Percentiles rank a stretch among this genome's conserved stretches.
Conservation (phyloP, 2,797 vertebrate species). For the Sitta carolinensis region DNA sequence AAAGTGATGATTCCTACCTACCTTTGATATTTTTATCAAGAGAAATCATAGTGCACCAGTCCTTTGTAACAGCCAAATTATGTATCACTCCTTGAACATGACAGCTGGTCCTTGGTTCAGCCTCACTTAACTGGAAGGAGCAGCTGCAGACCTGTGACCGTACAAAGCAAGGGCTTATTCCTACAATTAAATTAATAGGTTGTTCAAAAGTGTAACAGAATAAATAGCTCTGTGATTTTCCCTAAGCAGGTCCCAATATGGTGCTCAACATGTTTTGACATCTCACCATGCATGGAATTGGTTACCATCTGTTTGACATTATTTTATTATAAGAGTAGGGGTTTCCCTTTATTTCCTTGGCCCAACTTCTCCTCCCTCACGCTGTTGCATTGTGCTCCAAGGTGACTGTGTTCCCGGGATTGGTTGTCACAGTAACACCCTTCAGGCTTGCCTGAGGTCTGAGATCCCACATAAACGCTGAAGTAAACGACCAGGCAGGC, state of each 20-base stretch:
- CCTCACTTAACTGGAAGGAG: background rate
- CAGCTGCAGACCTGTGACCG: background rate
- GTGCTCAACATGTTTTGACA: constrained; percentile 19
- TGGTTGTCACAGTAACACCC: background rate
- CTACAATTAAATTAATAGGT: constrained; percentile 1
- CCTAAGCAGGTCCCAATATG: background rate
- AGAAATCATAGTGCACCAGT: background rate
- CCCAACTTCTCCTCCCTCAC: background rate
- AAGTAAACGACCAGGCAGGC: background rate
- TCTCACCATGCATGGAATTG: background rate
- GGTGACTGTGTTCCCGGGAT: background rate
- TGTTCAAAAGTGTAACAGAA: background rate
- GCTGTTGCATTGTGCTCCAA: background rate
- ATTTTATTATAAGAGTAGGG: background rate
- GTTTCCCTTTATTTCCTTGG: constrained; percentile 4
- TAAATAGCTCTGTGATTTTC: constrained; percentile 3
- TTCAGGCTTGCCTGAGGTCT: background rate
- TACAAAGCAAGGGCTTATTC: background rate
- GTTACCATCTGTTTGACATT: background rate
- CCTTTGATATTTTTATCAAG: background rate
- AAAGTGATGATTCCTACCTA: background rate
- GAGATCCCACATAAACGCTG: background rate
- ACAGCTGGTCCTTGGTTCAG: background rate
- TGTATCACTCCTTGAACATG: background rate
- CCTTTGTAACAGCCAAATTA: background rate